Base-by-base conservation (phyloP, 2,113 vertebrate species). In the Pantherophis guttatus region DNA sequence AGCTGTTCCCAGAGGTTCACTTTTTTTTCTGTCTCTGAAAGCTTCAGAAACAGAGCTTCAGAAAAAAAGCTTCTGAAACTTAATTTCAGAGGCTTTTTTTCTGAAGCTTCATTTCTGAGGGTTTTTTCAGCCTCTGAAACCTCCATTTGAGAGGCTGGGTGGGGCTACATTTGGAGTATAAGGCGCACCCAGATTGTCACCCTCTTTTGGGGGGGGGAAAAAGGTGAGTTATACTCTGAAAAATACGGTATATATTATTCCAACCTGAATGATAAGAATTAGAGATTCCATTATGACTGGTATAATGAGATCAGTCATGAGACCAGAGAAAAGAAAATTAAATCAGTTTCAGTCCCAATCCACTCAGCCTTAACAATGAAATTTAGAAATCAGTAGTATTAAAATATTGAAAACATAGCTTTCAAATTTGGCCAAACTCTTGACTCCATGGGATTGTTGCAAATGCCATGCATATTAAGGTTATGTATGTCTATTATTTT, bases 291-390 rank as follows among this genome's bases (percentile, higher is more conserved):
- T 93, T 62, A n/a, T 29, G 62, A 50, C 85, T 75, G 10, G 33
- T 53, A 54, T 90, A 55, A 89, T 59, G n/a, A 91, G 26, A 91
- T 85, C 29, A 26, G 23, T 8, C 52, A 85, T 57, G 92, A 94
- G 91, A 95, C 89, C 24, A 86, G 88, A 92, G 0, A 0, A 11
- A 93, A 52, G 21, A 81, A 12, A 89, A 92, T 86, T 93, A 95
- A 93, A 17, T 95, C 92, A 94, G 91, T 88, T 94, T 94, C 91
- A 33, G 50, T 12, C 21, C 53, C 81, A 70, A 93, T 91, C 81
- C 55, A 17, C 48, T 70, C 62, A 70, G 29, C 1, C 29, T 55
- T 9, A 8, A 44, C 59, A 44, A 86, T 15, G 6, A 5, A 21
- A 54, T 90, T 92, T 86, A 52, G 33, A 29, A 92, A 85, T 81